Evolutionary conservation across 2,797 vertebrate genomes (phyloP), one percentile per base, ranked within the genome.

Genomic region (Hoplostethus mediterraneus): DNA sequence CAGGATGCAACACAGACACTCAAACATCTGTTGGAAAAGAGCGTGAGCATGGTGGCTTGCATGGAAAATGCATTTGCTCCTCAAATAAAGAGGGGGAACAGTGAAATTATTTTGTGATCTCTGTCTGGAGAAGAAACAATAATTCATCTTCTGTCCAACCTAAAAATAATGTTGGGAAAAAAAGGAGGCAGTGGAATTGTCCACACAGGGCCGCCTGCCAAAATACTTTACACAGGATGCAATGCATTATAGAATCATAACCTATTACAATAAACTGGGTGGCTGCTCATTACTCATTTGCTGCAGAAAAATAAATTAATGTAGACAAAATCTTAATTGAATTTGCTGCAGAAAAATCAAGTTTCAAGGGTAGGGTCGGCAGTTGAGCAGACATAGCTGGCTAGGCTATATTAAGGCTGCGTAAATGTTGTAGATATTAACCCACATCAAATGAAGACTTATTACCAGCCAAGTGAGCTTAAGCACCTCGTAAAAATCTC

Each of bases 1-100:
- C 79, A 84, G 77, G 75, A 80, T 89, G 73, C 86, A 77, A 68
- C 31, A 30, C 84, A 90, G 85, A 81, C 80, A 77, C 66, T 84
- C 81, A 65, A 73, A 87, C 65, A 85, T 91, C 87, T 93, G 89
- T 85, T 80, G 47, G 71, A 67, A 62, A 81, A 75, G 48, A 59
- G 74, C 63, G 36, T 59, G 72, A 85, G 73, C 60, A 66, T 11
- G n/a, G 57, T 60, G 59, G 63, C 75, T 79, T 62, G 71, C 70
- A 58, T 74, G 62, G 56, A 71, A 75, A 86, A 88, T 81, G 67
- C 13, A 86, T 88, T 84, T 60, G 53, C 74, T 80, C 58, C 59
- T 80, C 67, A 80, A 86, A 87, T 82, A 84, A 83, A 87, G 66
- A 31, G 11, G 49, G 55, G 57, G 44, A 72, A 71, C 51, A 67